Evolutionary conservation across 2,797 vertebrate species (phyloP).

Genomic region (Schizopygopsis malacanthus): DNA sequence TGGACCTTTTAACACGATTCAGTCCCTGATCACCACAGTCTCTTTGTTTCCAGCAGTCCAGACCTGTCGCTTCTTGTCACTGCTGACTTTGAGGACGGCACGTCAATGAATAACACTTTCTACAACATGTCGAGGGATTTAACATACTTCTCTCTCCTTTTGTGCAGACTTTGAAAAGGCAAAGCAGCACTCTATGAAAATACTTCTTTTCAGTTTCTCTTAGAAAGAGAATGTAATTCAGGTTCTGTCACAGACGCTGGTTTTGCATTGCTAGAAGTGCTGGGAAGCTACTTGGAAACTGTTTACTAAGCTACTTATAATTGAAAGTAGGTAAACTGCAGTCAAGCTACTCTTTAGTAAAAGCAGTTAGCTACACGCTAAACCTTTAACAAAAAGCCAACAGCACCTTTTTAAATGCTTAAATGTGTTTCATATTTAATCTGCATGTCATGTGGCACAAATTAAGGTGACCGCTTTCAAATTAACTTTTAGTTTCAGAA

Average conservation of each 20-base stretch:
- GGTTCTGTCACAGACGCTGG: constrained; percentile 13
- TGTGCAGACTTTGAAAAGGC: constrained; percentile 39
- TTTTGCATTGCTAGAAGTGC: neutral
- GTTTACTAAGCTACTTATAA: constrained; percentile 13
- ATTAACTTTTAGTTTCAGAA: neutral
- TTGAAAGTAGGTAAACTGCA: constrained; percentile 17
- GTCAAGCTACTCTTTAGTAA: neutral
- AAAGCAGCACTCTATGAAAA: constrained; percentile 13
- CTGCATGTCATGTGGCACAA: neutral
- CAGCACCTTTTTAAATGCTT: neutral
- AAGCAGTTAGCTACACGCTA: neutral
- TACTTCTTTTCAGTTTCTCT: constrained; percentile 36
- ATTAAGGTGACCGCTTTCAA: neutral
- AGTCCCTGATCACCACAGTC: constrained; percentile 13
- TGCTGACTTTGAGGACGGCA: neutral
- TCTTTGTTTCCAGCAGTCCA: constrained; percentile 5
- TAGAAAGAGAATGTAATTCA: constrained; percentile 44
- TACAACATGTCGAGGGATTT: constrained; percentile 30
- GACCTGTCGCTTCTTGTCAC: constrained; percentile 12
- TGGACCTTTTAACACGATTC: constrained; percentile 19
- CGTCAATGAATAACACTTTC: constrained; percentile 30
- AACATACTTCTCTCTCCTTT: constrained; percentile 36
- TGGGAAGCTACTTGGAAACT: constrained; percentile 16
- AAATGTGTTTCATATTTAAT: neutral
- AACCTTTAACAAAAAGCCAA: neutral